These are phyloP conservation scores for Phytoseiulus persimilis DNA, from an alignment of 2,888 invertebrate species.

Conservation along the genomic window DNA sequence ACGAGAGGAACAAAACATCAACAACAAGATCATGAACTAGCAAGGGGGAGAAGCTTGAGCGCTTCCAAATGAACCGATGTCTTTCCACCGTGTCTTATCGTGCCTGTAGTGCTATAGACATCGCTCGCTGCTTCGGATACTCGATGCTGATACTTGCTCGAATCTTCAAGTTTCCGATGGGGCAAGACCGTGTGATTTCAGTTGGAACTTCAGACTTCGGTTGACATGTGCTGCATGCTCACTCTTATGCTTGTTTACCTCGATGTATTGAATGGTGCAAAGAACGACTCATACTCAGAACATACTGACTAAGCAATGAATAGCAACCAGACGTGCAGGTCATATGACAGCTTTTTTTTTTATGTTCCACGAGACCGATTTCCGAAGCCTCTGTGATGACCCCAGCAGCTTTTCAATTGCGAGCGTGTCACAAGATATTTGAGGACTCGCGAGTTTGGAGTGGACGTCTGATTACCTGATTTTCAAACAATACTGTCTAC, in stretches of 20 bases:
- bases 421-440: neutral
- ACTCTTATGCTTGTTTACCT: neutral
- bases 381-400: neutral
- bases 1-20: neutral
- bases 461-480: neutral
- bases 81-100: neutral
- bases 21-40: too few species aligned
- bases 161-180: neutral
- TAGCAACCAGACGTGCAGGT: neutral
- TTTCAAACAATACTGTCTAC: neutral
- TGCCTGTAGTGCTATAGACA: neutral
- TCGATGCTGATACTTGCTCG: neutral
- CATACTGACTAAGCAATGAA: neutral
- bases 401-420: neutral
- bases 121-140: neutral
- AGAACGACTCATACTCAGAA: neutral
- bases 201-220: neutral
- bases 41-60: too few species aligned
- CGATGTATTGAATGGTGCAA: neutral
- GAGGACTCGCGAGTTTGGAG: neutral
- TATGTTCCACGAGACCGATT: neutral
- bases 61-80: neutral
- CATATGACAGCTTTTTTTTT: neutral
- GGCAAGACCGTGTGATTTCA: neutral
- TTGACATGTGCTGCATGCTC: neutral